These are phyloP conservation scores for Petrophora chlorosata DNA, from an alignment of 2,888 invertebrate species.

Conservation along the genomic window DNA sequence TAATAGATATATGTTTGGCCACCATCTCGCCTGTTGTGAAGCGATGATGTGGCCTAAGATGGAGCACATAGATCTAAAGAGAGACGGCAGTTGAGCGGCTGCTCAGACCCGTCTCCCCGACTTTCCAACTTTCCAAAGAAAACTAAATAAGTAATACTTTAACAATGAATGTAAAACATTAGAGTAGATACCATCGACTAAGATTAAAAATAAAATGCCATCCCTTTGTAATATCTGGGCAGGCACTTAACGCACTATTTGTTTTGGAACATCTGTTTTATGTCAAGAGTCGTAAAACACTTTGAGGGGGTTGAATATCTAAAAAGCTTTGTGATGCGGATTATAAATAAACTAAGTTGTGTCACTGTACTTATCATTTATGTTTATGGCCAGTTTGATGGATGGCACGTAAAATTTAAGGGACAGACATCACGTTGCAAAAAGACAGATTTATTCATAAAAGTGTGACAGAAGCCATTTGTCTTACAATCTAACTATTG, in stretches of 20 bases:
- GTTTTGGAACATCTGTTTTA: constrained; percentile 68
- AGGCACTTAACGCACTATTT: constrained; percentile 56
- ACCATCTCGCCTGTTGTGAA: too few species aligned
- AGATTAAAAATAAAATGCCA: constrained; percentile 28
- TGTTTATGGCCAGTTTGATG: too few species aligned
- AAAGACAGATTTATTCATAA: too few species aligned
- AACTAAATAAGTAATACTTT: background rate
- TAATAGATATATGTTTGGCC: too few species aligned
- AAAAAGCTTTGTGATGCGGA: constrained; percentile 57
- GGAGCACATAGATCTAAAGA: too few species aligned
- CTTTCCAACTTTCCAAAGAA: background rate
- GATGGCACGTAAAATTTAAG: too few species aligned
- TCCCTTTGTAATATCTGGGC: constrained; percentile 29
- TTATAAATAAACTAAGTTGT: constrained; percentile 42
- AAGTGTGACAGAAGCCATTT: too few species aligned
- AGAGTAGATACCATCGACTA: constrained; percentile 15
- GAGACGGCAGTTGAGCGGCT: too few species aligned
- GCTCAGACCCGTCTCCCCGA: too few species aligned
- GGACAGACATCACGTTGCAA: too few species aligned
- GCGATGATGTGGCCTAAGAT: too few species aligned
- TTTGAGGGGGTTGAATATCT: constrained; percentile 56
- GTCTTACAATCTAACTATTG: too few species aligned
- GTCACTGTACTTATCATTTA: constrained; percentile 3
- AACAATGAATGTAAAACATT: constrained; percentile 1
- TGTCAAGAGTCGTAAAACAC: constrained; percentile 69